phyloP scores from a whole-genome alignment of 1,140 invertebrate species.

The Achatina immaculata region DNA sequence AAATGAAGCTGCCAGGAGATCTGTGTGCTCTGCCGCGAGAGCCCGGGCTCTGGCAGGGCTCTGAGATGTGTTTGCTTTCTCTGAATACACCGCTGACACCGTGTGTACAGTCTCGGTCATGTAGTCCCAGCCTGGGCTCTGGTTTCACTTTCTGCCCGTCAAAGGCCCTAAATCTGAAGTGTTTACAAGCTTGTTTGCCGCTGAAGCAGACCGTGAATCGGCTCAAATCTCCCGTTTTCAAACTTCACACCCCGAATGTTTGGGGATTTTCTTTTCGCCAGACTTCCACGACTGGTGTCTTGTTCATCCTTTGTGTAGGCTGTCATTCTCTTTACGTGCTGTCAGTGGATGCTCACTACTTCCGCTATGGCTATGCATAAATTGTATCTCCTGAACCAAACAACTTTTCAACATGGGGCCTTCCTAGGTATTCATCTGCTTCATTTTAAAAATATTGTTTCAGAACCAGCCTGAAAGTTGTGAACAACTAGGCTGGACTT shows the following conservation, averaged over 20 bases:
- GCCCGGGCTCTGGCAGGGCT: too few species aligned
- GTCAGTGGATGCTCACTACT: too few species aligned
- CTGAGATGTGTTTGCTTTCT: slow-evolving; percentile 9
- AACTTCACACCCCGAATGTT: neutral
- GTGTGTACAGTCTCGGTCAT: neutral
- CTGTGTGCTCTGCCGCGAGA: too few species aligned
- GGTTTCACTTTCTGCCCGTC: slow-evolving; percentile 13
- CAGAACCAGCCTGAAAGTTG: too few species aligned
- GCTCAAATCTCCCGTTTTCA: neutral
- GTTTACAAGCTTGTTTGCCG: slow-evolving; percentile 9
- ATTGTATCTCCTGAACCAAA: too few species aligned
- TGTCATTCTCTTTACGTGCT: neutral
- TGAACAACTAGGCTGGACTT: too few species aligned
- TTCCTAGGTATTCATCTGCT: too few species aligned
- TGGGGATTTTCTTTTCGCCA: neutral
- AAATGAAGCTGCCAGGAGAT: too few species aligned
- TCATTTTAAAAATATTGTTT: too few species aligned
- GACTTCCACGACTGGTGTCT: neutral
- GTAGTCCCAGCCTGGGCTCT: neutral
- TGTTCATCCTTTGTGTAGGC: neutral
- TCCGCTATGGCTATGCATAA: too few species aligned
- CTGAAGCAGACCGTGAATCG: neutral
- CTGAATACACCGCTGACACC: neutral
- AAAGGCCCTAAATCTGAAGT: neutral
- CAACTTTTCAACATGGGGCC: too few species aligned